Evolutionary conservation across 2,113 vertebrate species (phyloP), one percentile per base, ranked within the genome.

Genomic region (Orientallactaga bullata): DNA sequence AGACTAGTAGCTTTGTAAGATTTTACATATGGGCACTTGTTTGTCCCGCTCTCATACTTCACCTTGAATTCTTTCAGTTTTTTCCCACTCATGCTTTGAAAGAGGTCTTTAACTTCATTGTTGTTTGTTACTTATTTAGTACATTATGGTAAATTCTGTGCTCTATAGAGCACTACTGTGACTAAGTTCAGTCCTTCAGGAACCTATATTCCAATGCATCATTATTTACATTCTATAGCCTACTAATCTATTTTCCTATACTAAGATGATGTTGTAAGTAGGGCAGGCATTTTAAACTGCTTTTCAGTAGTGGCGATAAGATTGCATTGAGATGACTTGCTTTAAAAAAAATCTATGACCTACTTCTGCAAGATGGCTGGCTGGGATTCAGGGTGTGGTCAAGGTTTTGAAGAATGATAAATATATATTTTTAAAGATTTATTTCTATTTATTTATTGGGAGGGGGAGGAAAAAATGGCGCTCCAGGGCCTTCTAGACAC

Each of bases 321-420:
- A 85, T 85, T 80, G 39, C 26, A n/a, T 86, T 88, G 90, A 80
- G 81, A 89, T 95, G 51, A 91, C 72, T 88, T 88, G 51, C 63
- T 65, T 30, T 12, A 47, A 47, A 47, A 47, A 47, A 32, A 78
- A 30, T 90, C 85, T 63, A 51, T 91, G 93, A 96, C 89, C 84
- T 87, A 73, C 63, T 94, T 96, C 72, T 95, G 73, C 58, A 90
- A 69, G 89, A 83, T 86, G 81, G 68, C 90, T 96, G 87, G 76
- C 80, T 95, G 68, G 80, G 76, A 63, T 85, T 94, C 60, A 81
- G 87, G 68, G 89, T 92, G 84, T 96, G 91, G 76, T 89, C 80
- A 60, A 32, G 55, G 71, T 87, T 83, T 80, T 90, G 93, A 85
- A 85, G 35, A 92, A 28, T 63, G 80, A 73, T 78, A 32, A 66